A percentile compares a stretch with the other conserved stretches of the same genome.
phyloP scores from a whole-genome alignment of 2,113 vertebrate species.

The Aviceda subcristata region DNA sequence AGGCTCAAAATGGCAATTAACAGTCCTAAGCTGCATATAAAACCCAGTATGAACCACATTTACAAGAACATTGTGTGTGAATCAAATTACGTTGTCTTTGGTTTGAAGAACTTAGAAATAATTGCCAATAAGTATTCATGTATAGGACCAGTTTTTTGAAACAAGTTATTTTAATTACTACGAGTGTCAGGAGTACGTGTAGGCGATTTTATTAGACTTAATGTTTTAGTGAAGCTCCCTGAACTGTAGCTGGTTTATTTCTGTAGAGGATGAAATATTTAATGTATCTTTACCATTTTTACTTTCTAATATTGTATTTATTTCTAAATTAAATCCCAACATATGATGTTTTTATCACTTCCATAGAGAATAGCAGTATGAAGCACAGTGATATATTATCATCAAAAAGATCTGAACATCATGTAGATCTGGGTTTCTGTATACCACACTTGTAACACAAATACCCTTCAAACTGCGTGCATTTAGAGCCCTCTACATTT shows the following conservation, averaged over 20 bases:
- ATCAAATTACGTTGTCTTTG: constrained; percentile 83
- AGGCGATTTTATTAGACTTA: constrained; percentile 77
- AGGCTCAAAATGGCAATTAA: constrained; percentile 80
- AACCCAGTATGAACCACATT: constrained; percentile 74
- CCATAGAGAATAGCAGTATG: background rate
- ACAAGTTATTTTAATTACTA: constrained; percentile 83
- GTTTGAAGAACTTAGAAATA: constrained; percentile 82
- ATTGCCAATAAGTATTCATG: constrained; percentile 85
- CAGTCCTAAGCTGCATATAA: constrained; percentile 76
- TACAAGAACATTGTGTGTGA: constrained; percentile 80
- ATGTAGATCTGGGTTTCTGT: background rate
- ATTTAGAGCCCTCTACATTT: background rate
- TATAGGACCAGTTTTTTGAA: constrained; percentile 77
- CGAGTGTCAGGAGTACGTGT: constrained; percentile 73
- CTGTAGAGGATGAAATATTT: constrained; percentile 60
- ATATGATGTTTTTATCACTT: background rate
- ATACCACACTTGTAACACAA: background rate
- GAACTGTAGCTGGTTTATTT: constrained; percentile 69
- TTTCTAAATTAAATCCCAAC: constrained; percentile 40
- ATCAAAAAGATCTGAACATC: background rate
- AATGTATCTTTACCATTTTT: constrained; percentile 55
- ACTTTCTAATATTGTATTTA: constrained; percentile 3
- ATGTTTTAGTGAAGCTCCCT: constrained; percentile 73
- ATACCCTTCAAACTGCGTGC: background rate
- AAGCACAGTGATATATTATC: background rate